Evolutionary conservation across 1,140 invertebrate genomes (phyloP).

Genomic region (Trachelipus rathkii): DNA sequence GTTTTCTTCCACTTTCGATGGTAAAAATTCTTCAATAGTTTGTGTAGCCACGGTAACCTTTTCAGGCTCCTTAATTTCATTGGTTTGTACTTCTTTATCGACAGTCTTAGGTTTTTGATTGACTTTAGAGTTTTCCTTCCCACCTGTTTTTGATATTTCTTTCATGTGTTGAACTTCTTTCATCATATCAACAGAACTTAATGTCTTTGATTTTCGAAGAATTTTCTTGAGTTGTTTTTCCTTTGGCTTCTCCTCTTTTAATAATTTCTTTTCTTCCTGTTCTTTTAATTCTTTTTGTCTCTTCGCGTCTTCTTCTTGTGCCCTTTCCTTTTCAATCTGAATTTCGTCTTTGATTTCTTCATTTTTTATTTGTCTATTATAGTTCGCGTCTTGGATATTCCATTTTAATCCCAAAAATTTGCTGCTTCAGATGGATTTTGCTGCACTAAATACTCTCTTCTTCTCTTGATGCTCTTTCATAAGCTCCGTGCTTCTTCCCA

Average conservation of each 20-base stretch:
- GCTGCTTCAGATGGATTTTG: conserved; percentile 36
- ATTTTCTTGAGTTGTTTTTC: conserved; percentile 2
- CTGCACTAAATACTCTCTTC: conserved; percentile 37
- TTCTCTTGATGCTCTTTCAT: conserved; percentile 40
- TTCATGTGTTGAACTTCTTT: conserved; percentile 19
- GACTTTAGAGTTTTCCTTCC: not conserved
- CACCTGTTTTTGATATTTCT: conserved; percentile 10
- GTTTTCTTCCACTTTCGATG: conserved; percentile 21
- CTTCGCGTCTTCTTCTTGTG: conserved; percentile 14
- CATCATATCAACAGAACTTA: conserved; percentile 8
- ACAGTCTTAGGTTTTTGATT: not conserved
- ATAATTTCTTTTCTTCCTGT: conserved; percentile 18
- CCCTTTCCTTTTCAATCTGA: conserved; percentile 16
- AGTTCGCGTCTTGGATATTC: conserved; percentile 40
- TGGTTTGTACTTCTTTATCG: no score
- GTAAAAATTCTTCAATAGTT: conserved; percentile 8
- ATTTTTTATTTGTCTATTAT: conserved; percentile 1
- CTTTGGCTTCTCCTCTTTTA: conserved; percentile 26
- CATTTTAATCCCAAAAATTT: conserved; percentile 42
- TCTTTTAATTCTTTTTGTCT: conserved; percentile 10
- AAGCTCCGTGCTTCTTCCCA: conserved; percentile 38
- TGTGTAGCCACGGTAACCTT: not conserved
- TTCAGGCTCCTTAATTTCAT: no score
- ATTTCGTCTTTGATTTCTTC: conserved; percentile 21
- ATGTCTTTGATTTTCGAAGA: conserved; percentile 18